Percentiles rank a stretch among this genome's conserved stretches.
phyloP scores from a whole-genome alignment of 2,888 invertebrate species.

The Kryphioiulus occultus region DNA sequence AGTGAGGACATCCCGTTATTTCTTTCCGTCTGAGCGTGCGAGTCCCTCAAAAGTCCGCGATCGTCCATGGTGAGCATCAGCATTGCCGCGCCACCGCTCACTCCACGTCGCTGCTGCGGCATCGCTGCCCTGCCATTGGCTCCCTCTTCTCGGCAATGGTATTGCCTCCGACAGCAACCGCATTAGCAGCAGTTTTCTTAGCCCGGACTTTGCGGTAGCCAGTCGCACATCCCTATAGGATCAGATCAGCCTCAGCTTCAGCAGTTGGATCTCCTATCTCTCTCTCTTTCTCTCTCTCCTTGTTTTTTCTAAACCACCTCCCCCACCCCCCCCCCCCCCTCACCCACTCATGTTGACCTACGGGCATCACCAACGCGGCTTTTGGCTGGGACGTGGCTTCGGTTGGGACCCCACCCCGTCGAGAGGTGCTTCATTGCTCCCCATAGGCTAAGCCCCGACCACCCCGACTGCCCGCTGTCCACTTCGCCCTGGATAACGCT shows the following conservation, averaged over 20 bases:
- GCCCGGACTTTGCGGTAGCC: background rate
- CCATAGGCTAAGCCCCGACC: background rate
- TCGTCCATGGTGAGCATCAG: background rate
- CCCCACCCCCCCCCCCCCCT: background rate
- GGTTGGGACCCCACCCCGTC: background rate
- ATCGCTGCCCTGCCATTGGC: conserved; percentile 36
- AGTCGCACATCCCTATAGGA: background rate
- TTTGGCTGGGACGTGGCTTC: conserved; percentile 21
- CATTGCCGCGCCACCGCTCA: background rate
- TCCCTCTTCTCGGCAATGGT: conserved; percentile 39
- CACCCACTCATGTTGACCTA: background rate
- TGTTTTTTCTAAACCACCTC: background rate
- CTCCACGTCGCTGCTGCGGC: background rate
- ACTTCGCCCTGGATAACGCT: background rate
- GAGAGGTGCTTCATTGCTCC: conserved; percentile 41
- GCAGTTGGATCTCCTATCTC: no score
- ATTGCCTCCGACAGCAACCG: conserved; percentile 33
- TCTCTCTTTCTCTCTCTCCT: background rate
- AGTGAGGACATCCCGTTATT: no score
- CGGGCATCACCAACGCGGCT: background rate
- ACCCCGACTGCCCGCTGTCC: background rate
- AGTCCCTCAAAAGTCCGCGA: no score
- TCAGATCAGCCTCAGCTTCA: background rate
- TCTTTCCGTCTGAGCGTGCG: no score
- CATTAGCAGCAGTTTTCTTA: conserved; percentile 33